Conservation (phyloP, 2,797 vertebrate species). For the Cossypha caffra region DNA sequence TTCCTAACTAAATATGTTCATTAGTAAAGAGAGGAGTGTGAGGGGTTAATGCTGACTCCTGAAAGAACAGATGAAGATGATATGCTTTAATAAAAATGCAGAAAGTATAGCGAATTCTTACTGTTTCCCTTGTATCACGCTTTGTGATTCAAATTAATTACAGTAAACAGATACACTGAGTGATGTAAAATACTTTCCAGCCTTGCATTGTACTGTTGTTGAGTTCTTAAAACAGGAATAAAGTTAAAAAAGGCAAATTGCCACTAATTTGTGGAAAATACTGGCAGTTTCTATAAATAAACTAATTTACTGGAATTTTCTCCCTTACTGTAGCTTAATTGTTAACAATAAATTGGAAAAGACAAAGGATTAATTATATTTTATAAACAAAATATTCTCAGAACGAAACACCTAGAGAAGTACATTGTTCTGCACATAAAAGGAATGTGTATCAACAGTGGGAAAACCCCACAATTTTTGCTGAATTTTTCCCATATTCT, state of each 20-base stretch:
- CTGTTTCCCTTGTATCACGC: not conserved
- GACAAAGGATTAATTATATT: not conserved
- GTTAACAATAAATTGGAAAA: not conserved
- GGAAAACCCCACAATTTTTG: not conserved
- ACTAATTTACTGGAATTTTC: not conserved
- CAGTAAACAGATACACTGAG: not conserved
- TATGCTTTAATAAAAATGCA: not conserved
- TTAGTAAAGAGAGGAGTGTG: not conserved
- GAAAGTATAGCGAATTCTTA: not conserved
- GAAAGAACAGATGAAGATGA: not conserved
- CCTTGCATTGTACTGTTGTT: not conserved
- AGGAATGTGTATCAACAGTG: not conserved
- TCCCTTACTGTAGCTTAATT: not conserved
- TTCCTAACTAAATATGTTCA: rapidly evolving
- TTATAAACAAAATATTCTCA: not conserved
- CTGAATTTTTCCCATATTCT: not conserved
- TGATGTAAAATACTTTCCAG: not conserved
- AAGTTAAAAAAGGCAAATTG: not conserved
- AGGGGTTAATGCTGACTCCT: not conserved
- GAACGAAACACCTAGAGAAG: not conserved
- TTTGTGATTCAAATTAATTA: not conserved
- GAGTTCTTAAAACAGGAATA: not conserved
- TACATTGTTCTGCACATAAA: not conserved
- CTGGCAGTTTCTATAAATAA: not conserved
- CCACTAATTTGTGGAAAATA: not conserved